Evolutionary conservation across 2,888 invertebrate genomes (phyloP).

Genomic region (Ethmia dodecea): DNA sequence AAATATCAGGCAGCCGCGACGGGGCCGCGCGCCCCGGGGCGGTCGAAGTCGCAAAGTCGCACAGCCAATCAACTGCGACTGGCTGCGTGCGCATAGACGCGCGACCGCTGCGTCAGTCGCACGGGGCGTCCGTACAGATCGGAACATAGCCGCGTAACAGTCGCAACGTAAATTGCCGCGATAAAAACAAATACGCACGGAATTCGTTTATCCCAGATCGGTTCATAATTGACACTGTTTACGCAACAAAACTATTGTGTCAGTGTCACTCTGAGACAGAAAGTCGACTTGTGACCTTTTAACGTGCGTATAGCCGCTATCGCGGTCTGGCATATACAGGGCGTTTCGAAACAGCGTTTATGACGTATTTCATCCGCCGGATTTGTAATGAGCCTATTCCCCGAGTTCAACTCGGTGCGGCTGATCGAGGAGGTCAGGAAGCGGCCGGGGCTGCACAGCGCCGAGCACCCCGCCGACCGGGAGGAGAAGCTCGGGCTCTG

Average conservation of each 20-base stretch:
- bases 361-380: no score
- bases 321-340: no score
- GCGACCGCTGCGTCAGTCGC: slow-evolving; percentile 22
- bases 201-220: no score
- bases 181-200: no score
- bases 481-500: slow-evolving; percentile 58
- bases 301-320: no score
- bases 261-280: no score
- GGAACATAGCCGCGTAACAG: no score
- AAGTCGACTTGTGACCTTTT: no score
- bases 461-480: slow-evolving; percentile 66
- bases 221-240: no score
- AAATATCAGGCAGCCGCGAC: not conserved
- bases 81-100: slow-evolving; percentile 10
- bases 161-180: no score
- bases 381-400: not conserved
- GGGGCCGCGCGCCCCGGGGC: not conserved
- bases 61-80: slow-evolving; percentile 6
- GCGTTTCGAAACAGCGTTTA: no score
- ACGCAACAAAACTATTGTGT: no score
- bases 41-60: slow-evolving; percentile 1
- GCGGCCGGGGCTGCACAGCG: slow-evolving; percentile 52
- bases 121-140: slow-evolving; percentile 23
- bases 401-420: slow-evolving; percentile 39
- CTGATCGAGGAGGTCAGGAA: slow-evolving; percentile 65